Conservation (phyloP, 2,113 vertebrate species). For the Lagenorhynchus albirostris region DNA sequence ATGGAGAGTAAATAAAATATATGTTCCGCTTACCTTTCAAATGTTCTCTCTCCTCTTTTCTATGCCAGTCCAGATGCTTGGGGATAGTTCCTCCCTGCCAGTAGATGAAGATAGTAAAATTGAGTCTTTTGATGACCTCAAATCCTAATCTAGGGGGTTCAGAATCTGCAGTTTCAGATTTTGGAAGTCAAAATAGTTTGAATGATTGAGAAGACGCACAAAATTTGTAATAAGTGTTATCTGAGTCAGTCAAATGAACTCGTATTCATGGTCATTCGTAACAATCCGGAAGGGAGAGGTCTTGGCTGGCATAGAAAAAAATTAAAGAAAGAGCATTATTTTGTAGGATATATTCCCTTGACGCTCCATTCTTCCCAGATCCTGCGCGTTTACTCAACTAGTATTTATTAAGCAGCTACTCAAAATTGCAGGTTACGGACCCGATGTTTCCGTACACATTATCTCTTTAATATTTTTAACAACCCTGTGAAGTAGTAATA, state of each 20-base stretch:
- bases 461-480: neutral
- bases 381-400: neutral
- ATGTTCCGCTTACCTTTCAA: conserved; percentile 73
- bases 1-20: conserved; percentile 61
- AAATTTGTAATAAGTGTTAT: conserved; percentile 50
- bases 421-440: neutral
- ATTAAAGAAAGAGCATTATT: conserved; percentile 75
- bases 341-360: conserved; percentile 27
- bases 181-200: conserved; percentile 50
- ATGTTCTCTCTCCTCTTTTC: conserved; percentile 79
- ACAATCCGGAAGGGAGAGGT: conserved; percentile 45
- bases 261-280: conserved; percentile 23
- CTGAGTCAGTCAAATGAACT: conserved; percentile 59
- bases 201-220: conserved; percentile 60
- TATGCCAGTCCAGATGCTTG: conserved; percentile 78
- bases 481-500: neutral
- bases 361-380: conserved; percentile 33
- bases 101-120: conserved; percentile 79
- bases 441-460: neutral
- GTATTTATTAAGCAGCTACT: neutral
- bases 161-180: conserved; percentile 69
- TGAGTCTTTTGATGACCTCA: conserved; percentile 75
- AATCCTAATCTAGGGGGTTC: conserved; percentile 70
- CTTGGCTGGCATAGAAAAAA: conserved; percentile 78
- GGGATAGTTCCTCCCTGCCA: conserved; percentile 77